Evolutionary conservation across 2,113 vertebrate species (phyloP).

Genomic region (Oceanodroma tethys): DNA sequence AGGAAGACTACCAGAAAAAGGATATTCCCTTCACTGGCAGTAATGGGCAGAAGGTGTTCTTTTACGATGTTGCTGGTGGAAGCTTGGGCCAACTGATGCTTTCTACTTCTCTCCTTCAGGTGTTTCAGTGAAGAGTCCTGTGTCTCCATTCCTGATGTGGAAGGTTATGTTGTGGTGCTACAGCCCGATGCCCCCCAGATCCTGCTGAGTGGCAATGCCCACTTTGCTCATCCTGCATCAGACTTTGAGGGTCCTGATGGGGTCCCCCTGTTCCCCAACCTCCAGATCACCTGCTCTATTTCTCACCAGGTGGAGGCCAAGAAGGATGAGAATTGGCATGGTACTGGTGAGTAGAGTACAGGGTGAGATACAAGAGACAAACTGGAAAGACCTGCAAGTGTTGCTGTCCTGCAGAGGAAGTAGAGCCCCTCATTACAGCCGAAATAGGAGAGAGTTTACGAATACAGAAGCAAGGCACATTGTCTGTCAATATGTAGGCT

Average conservation of each 20-base stretch:
- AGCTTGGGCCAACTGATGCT: not conserved
- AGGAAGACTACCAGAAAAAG: not conserved
- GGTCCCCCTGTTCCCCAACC: constrained; percentile 89
- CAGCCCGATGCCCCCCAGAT: constrained; percentile 97
- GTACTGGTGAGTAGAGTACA: constrained; percentile 60
- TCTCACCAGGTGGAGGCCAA: constrained; percentile 83
- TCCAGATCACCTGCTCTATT: constrained; percentile 92
- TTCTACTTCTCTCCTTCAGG: constrained; percentile 63
- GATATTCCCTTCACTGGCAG: not conserved
- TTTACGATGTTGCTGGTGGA: not conserved
- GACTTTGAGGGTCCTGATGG: constrained; percentile 89
- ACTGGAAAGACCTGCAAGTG: not conserved
- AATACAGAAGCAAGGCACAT: not conserved
- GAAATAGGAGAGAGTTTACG: not conserved
- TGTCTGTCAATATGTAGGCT: constrained; percentile 43
- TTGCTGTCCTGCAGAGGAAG: not conserved
- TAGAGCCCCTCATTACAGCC: not conserved
- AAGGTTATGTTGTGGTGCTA: constrained; percentile 94
- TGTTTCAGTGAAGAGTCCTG: constrained; percentile 98
- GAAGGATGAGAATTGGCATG: constrained; percentile 78
- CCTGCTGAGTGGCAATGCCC: constrained; percentile 86
- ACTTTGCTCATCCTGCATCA: constrained; percentile 85
- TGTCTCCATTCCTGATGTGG: constrained; percentile 89
- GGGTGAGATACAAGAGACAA: not conserved
- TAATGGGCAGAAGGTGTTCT: not conserved